phyloP scores from a whole-genome alignment of 2,888 invertebrate species.

The Deilephila elpenor region DNA sequence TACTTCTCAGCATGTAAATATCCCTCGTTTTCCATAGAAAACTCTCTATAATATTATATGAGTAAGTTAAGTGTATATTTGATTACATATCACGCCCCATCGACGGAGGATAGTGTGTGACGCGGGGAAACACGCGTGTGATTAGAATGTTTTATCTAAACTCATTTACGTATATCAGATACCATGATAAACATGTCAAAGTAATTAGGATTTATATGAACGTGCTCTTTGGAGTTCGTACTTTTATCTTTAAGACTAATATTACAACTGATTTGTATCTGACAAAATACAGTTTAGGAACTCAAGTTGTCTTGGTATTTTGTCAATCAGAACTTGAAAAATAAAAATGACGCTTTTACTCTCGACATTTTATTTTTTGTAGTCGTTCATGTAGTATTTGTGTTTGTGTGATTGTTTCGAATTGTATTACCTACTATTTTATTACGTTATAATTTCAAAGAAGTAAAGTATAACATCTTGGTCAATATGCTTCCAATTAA shows the following conservation, averaged over 20 bases:
- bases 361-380: no score
- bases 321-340: no score
- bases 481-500: no score
- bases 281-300: no score
- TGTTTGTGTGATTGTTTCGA: no score
- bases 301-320: no score
- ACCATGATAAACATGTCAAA: neutral
- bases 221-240: neutral
- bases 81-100: neutral
- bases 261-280: neutral
- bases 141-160: slow-evolving; percentile 6
- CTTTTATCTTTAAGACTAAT: neutral
- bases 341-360: no score
- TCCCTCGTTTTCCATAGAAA: neutral
- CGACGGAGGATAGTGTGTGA: neutral
- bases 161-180: slow-evolving; percentile 3
- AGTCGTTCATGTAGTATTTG: no score
- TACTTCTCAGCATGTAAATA: neutral
- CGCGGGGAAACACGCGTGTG: slow-evolving; percentile 3
- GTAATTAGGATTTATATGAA: neutral
- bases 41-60: slow-evolving; percentile 43
- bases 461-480: no score
- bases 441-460: no score
- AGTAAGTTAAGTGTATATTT: neutral
- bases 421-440: no score